phyloP scores from a whole-genome alignment of 2,888 invertebrate genomes.

The Silvanus unidentatus region DNA sequence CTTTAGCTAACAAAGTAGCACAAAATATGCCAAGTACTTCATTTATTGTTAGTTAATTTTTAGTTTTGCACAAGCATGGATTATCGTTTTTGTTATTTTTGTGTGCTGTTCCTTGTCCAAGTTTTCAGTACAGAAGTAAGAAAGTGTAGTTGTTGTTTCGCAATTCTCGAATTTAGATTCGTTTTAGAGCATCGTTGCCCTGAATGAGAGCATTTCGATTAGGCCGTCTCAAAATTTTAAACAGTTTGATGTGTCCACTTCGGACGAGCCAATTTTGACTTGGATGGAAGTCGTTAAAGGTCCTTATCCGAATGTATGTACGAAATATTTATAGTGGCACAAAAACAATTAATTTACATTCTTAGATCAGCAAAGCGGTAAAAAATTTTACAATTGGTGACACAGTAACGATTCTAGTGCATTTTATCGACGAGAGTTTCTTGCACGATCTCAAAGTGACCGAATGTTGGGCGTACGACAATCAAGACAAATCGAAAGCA shows the following conservation, averaged over 20 bases:
- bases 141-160: too few species aligned
- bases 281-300: conserved; percentile 75
- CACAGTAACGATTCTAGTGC: conserved; percentile 62
- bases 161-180: too few species aligned
- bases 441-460: conserved; percentile 63
- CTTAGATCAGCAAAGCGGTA: not conserved
- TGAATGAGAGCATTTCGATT: conserved; percentile 13
- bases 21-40: too few species aligned
- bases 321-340: too few species aligned
- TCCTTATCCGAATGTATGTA: conserved; percentile 60
- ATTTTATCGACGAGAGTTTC: conserved; percentile 58
- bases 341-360: not conserved
- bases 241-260: conserved; percentile 55
- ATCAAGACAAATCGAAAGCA: conserved; percentile 52
- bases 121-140: too few species aligned
- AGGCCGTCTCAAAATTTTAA: conserved; percentile 17
- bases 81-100: too few species aligned
- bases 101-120: too few species aligned
- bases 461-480: conserved; percentile 70
- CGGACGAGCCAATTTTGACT: conserved; percentile 61
- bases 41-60: too few species aligned
- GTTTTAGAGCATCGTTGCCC: too few species aligned
- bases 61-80: too few species aligned
- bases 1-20: too few species aligned
- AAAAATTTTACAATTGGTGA: conserved; percentile 58